Percentiles rank a stretch among this genome's conserved stretches.
phyloP scores from a whole-genome alignment of 2,888 invertebrate genomes.

The Anaspis maculata region DNA sequence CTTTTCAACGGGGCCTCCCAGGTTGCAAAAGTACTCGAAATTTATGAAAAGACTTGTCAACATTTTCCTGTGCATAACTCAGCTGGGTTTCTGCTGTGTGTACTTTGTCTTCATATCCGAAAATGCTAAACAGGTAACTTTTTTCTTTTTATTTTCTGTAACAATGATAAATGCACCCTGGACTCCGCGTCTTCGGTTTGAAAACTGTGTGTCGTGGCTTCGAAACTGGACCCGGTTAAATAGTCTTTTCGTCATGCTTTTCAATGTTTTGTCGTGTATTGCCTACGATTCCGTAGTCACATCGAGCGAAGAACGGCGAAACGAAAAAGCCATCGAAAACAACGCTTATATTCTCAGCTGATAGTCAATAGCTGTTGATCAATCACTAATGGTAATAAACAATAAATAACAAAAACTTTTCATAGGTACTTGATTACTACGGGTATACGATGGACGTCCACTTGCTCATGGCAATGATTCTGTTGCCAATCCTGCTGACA shows the following conservation, averaged over 20 bases:
- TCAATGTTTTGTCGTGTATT: too few relatives aligned
- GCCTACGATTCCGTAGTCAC: too few relatives aligned
- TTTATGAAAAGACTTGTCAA: slow-evolving; percentile 68
- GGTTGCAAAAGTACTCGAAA: slow-evolving; percentile 52
- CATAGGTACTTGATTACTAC: slow-evolving; percentile 61
- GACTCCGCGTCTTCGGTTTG: too few relatives aligned
- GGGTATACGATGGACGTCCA: slow-evolving; percentile 55
- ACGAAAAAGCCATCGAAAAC: background rate
- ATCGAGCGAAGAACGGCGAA: too few relatives aligned
- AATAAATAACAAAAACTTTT: too few relatives aligned
- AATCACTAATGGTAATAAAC: too few relatives aligned
- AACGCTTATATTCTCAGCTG: background rate
- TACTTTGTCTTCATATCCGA: slow-evolving; percentile 92
- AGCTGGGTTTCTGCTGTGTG: slow-evolving; percentile 95
- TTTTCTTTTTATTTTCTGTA: slow-evolving; percentile 21
- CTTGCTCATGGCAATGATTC: slow-evolving; percentile 63
- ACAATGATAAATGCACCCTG: slow-evolving; percentile 12
- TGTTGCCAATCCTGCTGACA: slow-evolving; percentile 63
- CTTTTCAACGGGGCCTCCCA: slow-evolving; percentile 66
- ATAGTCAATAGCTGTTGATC: too few relatives aligned
- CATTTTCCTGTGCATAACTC: slow-evolving; percentile 86
- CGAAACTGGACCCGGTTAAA: too few relatives aligned
- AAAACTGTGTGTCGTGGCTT: too few relatives aligned
- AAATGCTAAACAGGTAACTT: slow-evolving; percentile 66
- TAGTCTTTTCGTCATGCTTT: too few relatives aligned